These are phyloP conservation scores for Lithophane socia DNA, from an alignment of 2,888 invertebrate species.

Conservation along the genomic window DNA sequence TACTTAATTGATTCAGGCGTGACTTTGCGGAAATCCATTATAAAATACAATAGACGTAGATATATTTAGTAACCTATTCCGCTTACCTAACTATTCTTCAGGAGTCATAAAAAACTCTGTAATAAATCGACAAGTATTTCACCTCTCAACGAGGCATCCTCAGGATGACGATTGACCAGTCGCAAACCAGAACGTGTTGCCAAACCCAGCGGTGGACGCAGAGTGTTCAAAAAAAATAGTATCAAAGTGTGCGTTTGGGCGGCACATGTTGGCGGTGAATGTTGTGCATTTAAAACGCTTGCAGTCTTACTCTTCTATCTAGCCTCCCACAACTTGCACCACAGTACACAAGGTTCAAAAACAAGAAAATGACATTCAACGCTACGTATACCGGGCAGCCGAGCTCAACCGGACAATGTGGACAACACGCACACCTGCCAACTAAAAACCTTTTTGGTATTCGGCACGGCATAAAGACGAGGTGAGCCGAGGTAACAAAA, in stretches of 20 bases:
- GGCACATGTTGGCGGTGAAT: neutral
- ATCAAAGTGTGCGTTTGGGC: neutral
- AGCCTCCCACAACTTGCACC: slow-evolving; percentile 34
- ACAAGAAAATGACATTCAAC: slow-evolving; percentile 66
- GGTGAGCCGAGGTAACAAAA: slow-evolving; percentile 56
- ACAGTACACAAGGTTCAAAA: slow-evolving; percentile 58
- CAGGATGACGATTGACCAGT: too few species aligned
- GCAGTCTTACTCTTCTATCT: too few species aligned
- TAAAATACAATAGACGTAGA: too few species aligned
- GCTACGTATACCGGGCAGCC: slow-evolving; percentile 54
- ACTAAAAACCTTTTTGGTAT: slow-evolving; percentile 69
- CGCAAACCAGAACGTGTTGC: too few species aligned
- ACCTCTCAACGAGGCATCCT: too few species aligned
- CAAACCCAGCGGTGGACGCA: too few species aligned
- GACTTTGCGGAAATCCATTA: too few species aligned
- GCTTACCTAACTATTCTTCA: too few species aligned
- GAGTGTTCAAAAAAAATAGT: neutral
- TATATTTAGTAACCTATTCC: too few species aligned
- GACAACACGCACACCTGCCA: slow-evolving; percentile 69
- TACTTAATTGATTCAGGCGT: too few species aligned
- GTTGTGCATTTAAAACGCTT: neutral
- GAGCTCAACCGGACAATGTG: slow-evolving; percentile 67
- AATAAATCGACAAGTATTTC: too few species aligned
- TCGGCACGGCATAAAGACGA: slow-evolving; percentile 60
- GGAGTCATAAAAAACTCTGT: too few species aligned